Conservation (phyloP, 1,140 invertebrate genomes). For the Lucilia cuprina region DNA sequence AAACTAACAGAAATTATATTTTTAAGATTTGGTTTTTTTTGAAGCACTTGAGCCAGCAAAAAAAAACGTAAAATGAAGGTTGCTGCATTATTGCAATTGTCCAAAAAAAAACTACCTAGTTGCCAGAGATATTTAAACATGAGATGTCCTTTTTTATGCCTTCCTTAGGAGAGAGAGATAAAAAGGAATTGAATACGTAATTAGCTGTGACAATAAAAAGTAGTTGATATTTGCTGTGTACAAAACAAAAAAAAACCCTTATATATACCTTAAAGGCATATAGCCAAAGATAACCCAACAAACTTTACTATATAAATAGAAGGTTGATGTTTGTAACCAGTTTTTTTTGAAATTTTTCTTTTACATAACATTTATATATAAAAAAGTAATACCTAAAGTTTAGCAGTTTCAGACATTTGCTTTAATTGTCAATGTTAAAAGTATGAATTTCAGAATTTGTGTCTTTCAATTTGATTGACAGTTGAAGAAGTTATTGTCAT, state of each 20-base stretch:
- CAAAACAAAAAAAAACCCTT: not conserved
- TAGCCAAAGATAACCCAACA: slow-evolving; percentile 16
- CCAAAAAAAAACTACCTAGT: not conserved
- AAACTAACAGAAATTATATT: not conserved
- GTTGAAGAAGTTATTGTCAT: not conserved
- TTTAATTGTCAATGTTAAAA: no score
- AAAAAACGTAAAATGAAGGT: not conserved
- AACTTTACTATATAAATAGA: not conserved
- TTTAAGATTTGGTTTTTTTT: not conserved
- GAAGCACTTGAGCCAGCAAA: not conserved
- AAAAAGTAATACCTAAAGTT: no score
- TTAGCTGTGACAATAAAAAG: slow-evolving; percentile 14
- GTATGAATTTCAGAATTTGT: not conserved
- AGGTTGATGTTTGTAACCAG: not conserved
- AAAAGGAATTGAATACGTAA: slow-evolving; percentile 12
- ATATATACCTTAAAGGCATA: slow-evolving; percentile 7
- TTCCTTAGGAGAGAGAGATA: not conserved
- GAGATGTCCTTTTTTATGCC: not conserved
- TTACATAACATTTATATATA: no score
- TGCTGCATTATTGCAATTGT: not conserved
- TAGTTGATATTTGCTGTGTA: not conserved
- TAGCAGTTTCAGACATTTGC: no score
- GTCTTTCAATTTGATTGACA: slow-evolving; percentile 15
- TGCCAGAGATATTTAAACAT: not conserved
- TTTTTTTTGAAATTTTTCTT: not conserved